Evolutionary conservation across 2,113 vertebrate species (phyloP).

Genomic region (Pithys albifrons): DNA sequence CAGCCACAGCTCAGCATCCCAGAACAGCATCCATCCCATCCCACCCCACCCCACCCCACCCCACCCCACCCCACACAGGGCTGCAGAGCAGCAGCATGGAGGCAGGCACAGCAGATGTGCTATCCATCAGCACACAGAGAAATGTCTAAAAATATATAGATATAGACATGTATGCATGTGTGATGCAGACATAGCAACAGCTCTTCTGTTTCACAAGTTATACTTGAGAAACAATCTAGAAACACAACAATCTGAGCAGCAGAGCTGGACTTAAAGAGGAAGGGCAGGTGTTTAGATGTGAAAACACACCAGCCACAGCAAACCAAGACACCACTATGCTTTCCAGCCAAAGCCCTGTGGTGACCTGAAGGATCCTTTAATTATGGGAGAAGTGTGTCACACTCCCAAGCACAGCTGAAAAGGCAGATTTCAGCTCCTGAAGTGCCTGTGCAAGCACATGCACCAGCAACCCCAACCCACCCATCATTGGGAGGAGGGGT

Average conservation of each 20-base stretch:
- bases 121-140: background rate
- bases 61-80: rapidly evolving
- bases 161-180: rapidly evolving
- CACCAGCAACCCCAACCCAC: background rate
- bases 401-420: background rate
- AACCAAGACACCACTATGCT: rapidly evolving
- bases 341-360: background rate
- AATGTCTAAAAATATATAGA: background rate
- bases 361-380: background rate
- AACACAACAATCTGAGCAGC: background rate
- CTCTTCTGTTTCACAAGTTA: background rate
- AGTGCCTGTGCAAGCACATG: rapidly evolving
- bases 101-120: background rate
- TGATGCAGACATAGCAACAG: background rate
- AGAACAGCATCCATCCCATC: background rate
- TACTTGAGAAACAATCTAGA: background rate
- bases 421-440: background rate
- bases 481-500: rapidly evolving
- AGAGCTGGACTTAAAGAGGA: background rate
- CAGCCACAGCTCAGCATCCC: background rate
- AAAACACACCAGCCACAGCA: background rate
- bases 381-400: background rate
- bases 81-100: rapidly evolving
- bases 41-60: rapidly evolving
- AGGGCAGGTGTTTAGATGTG: too few relatives aligned